Base-by-base conservation (phyloP, 2,888 invertebrate species). In the Ctenicera cuprea region DNA sequence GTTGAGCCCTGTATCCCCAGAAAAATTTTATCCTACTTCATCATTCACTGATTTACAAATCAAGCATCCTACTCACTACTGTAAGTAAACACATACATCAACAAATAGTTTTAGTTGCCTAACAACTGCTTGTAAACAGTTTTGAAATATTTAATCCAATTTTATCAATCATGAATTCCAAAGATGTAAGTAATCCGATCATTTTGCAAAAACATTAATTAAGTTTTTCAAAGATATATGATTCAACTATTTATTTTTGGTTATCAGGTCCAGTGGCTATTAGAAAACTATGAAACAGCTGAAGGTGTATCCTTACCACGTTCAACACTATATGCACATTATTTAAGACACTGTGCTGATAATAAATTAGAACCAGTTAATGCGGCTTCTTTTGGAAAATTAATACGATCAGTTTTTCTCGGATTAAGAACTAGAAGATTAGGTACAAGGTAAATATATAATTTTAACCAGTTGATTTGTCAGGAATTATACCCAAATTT, bases 351-450 rank as follows among this genome's bases (percentile, higher is more conserved):
- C 88, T 99, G 99, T 87, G 90, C 92, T 50, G 92, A 95, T 84
- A 94, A 97, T 86, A 97, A 97, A 86, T 90, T 99, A 79, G 99
- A 99, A 86, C 98, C 99, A 0, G 98, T 99, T 77, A 99, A 99
- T 89, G 98, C 99, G 43, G 99, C 99, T 8, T 98, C 98, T 38
- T 99, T 99, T 89, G 99, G 99, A 76, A 99, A 99, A 88, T 91
- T 99, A 48, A 99, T 99, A 84, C 93, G 99, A 74, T 98, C 98
- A 2, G 99, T 99, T 75, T 99, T 99, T 89, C 91, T 98, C 80
- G 99, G 99, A 16, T 90, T 99, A 82, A 90, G 98, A 77, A 99
- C 99, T 14, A 89, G 97, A 80, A 91, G 99, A 67, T 90, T 99
- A 54, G 99, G 99, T 77, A 99, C 99, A 2, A 92, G 96, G 94